Base-by-base conservation (phyloP, 35 echinoderm and acorn worm genomes). In the Heliocidaris erythrogramma region DNA sequence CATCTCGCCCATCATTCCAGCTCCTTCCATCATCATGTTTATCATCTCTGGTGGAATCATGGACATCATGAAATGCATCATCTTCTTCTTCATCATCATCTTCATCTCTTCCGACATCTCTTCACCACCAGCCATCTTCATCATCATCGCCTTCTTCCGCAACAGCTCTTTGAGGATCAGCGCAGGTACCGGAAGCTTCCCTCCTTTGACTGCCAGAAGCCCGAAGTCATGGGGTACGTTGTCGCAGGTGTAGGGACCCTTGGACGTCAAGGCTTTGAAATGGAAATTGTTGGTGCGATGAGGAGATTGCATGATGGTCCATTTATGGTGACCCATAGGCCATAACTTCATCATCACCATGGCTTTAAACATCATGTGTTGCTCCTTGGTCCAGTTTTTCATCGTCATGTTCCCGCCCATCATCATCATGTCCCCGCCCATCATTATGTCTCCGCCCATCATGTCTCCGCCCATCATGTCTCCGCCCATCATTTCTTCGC, bases 281-380 rank as follows among this genome's bases (percentile, higher is more conserved):
- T 92, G 47, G 49, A 92, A 30, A 11, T 92, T 92, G 49, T 92
- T 92, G 48, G 49, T 11, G 47, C 29, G 31, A 30, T 48, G 49
- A 7, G 91, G 91, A 49, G 91, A 92, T 24, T 92, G 91, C 24
- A 92, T 35, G 91, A 92, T 92, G 18, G 91, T 48, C 91, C 91
- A 92, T 30, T 35, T 92, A 16, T 92, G 91, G 27, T 92, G 49
- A 53, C 91, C 91, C 47, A 30, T 92, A 9, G 87, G 47, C 87
- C 31, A 89, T 4, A 13, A 47, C 87, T 89, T 89, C 30, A 89
- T 9, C 87, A 89, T 89, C 87, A 89, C 32, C 18, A 89, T 32
- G 18, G 29, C 21, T 13, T 47, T 13, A 16, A 89, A 48, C 87
- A 89, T 89, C 87, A 89, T 89, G 31, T 89, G 87, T 9, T 89